These are phyloP conservation scores for Ictalurus punctatus DNA, from an alignment of 2,113 vertebrate genomes.

Conservation along the genomic window DNA sequence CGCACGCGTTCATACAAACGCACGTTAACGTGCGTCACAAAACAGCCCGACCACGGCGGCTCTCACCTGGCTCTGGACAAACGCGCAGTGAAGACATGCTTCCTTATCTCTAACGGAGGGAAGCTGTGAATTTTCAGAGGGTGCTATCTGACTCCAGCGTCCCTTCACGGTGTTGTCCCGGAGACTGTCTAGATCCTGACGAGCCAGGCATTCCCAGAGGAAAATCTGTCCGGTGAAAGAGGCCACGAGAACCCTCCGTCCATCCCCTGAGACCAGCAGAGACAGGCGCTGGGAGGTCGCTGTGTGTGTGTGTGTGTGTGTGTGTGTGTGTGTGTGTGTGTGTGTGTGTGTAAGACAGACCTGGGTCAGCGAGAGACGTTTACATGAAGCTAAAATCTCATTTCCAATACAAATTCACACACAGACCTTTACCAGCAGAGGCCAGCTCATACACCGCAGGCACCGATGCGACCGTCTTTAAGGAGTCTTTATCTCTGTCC, in stretches of 20 bases:
- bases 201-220: conserved; percentile 84
- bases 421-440: conserved; percentile 70
- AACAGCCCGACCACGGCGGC: neutral
- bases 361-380: neutral
- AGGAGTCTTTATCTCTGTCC: conserved; percentile 86
- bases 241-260: conserved; percentile 75
- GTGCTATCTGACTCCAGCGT: conserved; percentile 79
- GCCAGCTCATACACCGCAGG: conserved; percentile 73
- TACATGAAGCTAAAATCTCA: neutral
- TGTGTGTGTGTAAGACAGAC: conserved; percentile 46
- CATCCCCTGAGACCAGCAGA: conserved; percentile 84
- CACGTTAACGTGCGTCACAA: neutral
- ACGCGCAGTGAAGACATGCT: conserved; percentile 75
- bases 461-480: conserved; percentile 76
- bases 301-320: conserved; percentile 59
- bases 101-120: conserved; percentile 86
- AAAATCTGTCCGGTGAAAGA: conserved; percentile 75
- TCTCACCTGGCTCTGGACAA: conserved; percentile 86
- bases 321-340: conserved; percentile 63
- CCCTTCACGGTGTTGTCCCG: conserved; percentile 70
- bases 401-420: neutral
- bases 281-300: conserved; percentile 69
- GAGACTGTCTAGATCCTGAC: conserved; percentile 56
- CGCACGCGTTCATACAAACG: neutral
- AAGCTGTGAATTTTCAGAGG: conserved; percentile 70